Conservation (phyloP, 35 echinoderm and acorn worm species). For the Lytechinus pictus region DNA sequence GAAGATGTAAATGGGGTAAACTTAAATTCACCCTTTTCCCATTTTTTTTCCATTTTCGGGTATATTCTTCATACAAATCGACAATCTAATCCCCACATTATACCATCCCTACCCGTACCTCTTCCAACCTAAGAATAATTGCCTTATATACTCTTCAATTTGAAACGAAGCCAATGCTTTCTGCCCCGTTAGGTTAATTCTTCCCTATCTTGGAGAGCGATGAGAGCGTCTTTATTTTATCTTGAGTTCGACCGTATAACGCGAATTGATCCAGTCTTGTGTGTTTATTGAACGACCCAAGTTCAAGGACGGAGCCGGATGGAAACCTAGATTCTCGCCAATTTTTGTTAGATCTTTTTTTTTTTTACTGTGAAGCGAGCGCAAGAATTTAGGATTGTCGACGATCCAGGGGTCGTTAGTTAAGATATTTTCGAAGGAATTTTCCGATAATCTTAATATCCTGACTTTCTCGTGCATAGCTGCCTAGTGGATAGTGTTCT, state of each 20-base stretch:
- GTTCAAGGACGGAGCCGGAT: neutral
- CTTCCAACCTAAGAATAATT: neutral
- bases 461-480: too few species aligned
- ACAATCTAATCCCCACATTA: neutral
- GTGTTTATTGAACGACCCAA: neutral
- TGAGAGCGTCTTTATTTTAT: constrained; percentile 25
- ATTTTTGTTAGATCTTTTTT: neutral
- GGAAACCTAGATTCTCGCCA: neutral
- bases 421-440: too few species aligned
- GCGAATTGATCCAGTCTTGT: constrained; percentile 20
- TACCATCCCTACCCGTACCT: neutral
- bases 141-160: neutral
- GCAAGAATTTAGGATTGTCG: neutral
- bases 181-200: neutral
- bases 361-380: neutral
- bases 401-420: neutral
- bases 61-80: neutral
- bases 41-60: too few species aligned
- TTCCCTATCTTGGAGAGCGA: neutral
- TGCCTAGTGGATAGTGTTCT: too few species aligned
- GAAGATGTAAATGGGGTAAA: neutral
- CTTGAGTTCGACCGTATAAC: constrained; percentile 23
- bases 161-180: constrained; percentile 20
- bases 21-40: neutral
- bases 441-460: too few species aligned